Evolutionary conservation across 2,888 invertebrate species (phyloP), one percentile per base, ranked within the genome.

Genomic region (Acanthosepion lycidas): DNA sequence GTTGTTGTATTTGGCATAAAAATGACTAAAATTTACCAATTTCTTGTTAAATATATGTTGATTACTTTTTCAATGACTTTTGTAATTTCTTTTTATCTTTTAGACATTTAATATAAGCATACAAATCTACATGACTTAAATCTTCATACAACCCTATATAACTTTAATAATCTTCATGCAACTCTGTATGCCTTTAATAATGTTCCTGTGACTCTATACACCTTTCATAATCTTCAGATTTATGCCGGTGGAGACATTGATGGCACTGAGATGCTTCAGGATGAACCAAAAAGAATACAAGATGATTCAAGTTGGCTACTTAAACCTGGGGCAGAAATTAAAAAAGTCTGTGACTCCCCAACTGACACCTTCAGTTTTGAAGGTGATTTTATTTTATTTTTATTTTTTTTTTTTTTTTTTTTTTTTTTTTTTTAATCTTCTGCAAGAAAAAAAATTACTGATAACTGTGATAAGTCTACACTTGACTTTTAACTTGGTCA

Each of bases 171-270:
- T 42, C 42, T 42, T 42, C 42, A 42, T 42, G 42, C 42, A 42
- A 42, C 42, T 42, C 42, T 42, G 42, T 42, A 42, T 42, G 1
- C 42, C 42, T 42, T 42, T 42, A 42, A 42, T 42, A 42, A 42
- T 42, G 2, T 42, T 42, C 42, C 2, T 42, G 2, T 2, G 2
- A 42, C 42, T 42, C 42, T 42, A 42, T 42, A 42, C 42, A 42
- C 42, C n/a, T 78, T 33, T 78, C 18, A n/a, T 15, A 5, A 3
- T n/a, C 33, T 94, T 48, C 78, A 97, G 97, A 96, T 97, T 55
- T 97, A 97, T 96, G 97, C 97, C 94, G 97, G 97, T 33, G 97
- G 97, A 9, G 96, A 97, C 95, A 96, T 96, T 91, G 96, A 96
- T 95, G 97, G 97, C 12, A 96, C 96, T 6, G 95, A 96, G 55